These are phyloP conservation scores for Gadus chalcogrammus DNA, from an alignment of 2,113 vertebrate genomes.

Conservation along the genomic window DNA sequence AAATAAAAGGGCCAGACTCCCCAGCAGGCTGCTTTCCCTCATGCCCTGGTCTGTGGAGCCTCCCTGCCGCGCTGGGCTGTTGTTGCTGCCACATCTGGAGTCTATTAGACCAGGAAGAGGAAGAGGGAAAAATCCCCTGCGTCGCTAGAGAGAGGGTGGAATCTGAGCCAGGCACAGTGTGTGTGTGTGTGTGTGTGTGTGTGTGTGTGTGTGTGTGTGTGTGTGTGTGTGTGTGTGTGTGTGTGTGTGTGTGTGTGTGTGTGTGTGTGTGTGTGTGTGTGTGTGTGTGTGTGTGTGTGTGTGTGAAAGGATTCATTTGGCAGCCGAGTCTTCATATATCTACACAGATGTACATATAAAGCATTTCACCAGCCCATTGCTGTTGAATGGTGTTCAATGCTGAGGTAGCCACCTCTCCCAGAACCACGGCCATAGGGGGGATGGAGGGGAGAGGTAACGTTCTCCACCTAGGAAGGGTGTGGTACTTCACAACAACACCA, in stretches of 20 bases:
- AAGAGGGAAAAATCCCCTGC: slow-evolving; percentile 17
- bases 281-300: background rate
- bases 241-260: background rate
- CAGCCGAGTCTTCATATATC: too few relatives aligned
- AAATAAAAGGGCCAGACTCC: background rate
- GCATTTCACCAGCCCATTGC: too few relatives aligned
- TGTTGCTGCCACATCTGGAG: slow-evolving; percentile 40
- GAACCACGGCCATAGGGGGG: too few relatives aligned
- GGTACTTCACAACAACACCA: too few relatives aligned
- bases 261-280: slow-evolving; percentile 8
- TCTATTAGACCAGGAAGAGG: slow-evolving; percentile 8
- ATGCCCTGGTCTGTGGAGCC: slow-evolving; percentile 9
- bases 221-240: background rate
- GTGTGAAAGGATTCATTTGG: background rate
- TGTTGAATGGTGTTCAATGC: too few relatives aligned
- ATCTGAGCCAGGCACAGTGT: background rate
- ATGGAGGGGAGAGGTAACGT: too few relatives aligned
- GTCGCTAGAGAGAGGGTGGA: slow-evolving; percentile 15
- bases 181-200: background rate
- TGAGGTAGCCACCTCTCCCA: too few relatives aligned
- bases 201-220: background rate
- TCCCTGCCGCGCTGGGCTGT: slow-evolving; percentile 1
- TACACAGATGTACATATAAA: too few relatives aligned
- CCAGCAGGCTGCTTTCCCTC: background rate
- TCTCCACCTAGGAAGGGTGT: too few relatives aligned